phyloP scores from a whole-genome alignment of 2,888 invertebrate genomes.

The Ormyrus labotus region DNA sequence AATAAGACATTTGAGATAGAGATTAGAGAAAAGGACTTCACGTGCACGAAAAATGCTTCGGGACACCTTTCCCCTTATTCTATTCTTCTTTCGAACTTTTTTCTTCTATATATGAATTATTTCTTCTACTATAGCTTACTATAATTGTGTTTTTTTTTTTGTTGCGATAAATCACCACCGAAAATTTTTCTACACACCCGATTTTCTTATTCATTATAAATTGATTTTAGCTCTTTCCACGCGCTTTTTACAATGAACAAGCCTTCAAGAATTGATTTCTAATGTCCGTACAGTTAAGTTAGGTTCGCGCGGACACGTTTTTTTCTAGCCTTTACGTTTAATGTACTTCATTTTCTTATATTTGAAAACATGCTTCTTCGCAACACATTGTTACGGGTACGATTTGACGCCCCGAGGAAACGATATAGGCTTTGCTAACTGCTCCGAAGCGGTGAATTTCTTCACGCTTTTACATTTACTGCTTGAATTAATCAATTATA shows the following conservation, averaged over 20 bases:
- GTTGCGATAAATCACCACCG: slow-evolving; percentile 18
- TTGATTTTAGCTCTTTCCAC: slow-evolving; percentile 11
- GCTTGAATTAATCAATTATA: slow-evolving; percentile 22
- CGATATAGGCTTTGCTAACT: slow-evolving; percentile 37
- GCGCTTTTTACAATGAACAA: slow-evolving; percentile 28
- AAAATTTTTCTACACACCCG: slow-evolving; percentile 37
- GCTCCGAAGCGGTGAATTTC: slow-evolving; percentile 23
- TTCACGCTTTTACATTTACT: slow-evolving; percentile 23
- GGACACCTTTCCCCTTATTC: neutral
- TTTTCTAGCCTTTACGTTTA: neutral
- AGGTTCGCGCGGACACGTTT: neutral
- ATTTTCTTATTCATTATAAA: slow-evolving; percentile 21
- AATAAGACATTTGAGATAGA: slow-evolving; percentile 45
- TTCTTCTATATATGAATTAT: slow-evolving; percentile 16
- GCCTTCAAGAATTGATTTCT: slow-evolving; percentile 34
- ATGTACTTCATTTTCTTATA: slow-evolving; percentile 22
- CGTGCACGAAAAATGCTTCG: neutral
- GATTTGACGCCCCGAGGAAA: slow-evolving; percentile 31
- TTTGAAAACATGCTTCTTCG: slow-evolving; percentile 34
- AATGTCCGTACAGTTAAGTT: slow-evolving; percentile 2
- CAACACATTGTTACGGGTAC: slow-evolving; percentile 37
- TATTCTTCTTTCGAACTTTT: slow-evolving; percentile 16
- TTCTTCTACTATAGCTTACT: slow-evolving; percentile 30
- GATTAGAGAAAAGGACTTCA: slow-evolving; percentile 15
- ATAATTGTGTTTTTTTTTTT: slow-evolving; percentile 16